Percentiles rank a stretch among this genome's conserved stretches.
Evolutionary conservation across 2,888 invertebrate genomes (phyloP).

Genomic region (Drosophila fulvimacula): DNA sequence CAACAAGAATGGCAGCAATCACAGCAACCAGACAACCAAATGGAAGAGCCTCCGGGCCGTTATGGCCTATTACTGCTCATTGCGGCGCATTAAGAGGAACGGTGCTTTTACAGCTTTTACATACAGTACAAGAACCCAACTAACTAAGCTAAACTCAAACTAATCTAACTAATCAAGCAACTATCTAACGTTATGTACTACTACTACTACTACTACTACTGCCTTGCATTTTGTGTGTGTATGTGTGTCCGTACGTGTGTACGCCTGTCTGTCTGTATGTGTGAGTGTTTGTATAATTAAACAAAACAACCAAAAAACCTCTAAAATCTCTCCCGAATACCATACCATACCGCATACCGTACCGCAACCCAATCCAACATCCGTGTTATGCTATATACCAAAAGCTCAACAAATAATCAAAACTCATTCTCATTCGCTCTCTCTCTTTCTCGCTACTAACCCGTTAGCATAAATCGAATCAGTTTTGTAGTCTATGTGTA

Average conservation of each 20-base stretch:
- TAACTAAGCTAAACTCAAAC: slow-evolving; percentile 25
- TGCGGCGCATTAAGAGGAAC: slow-evolving; percentile 96
- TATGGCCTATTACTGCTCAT: slow-evolving; percentile 95
- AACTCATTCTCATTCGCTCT: neutral
- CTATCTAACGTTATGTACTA: slow-evolving; percentile 46
- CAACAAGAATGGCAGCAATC: slow-evolving; percentile 14
- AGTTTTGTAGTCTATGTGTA: slow-evolving; percentile 41
- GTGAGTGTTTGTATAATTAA: slow-evolving; percentile 36
- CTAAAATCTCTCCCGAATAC: slow-evolving; percentile 5
- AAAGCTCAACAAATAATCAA: slow-evolving; percentile 16
- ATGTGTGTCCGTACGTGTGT: slow-evolving; percentile 43
- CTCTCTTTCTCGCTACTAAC: slow-evolving; percentile 15
- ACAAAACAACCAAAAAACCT: slow-evolving; percentile 8
- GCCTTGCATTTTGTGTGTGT: slow-evolving; percentile 52
- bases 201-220: slow-evolving; percentile 45
- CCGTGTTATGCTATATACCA: slow-evolving; percentile 6
- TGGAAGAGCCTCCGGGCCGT: slow-evolving; percentile 95
- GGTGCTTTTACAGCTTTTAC: slow-evolving; percentile 77
- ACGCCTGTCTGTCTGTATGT: slow-evolving; percentile 20
- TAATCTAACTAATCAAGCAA: slow-evolving; percentile 47
- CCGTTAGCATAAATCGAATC: slow-evolving; percentile 11
- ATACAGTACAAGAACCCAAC: slow-evolving; percentile 42
- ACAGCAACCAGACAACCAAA: slow-evolving; percentile 86
- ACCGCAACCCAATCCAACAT: slow-evolving; percentile 16
- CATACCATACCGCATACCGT: slow-evolving; percentile 12